Percentiles rank a stretch among this genome's conserved stretches.
phyloP scores from a whole-genome alignment of 35 echinoderm and acorn worm species.

The Apostichopus californicus region DNA sequence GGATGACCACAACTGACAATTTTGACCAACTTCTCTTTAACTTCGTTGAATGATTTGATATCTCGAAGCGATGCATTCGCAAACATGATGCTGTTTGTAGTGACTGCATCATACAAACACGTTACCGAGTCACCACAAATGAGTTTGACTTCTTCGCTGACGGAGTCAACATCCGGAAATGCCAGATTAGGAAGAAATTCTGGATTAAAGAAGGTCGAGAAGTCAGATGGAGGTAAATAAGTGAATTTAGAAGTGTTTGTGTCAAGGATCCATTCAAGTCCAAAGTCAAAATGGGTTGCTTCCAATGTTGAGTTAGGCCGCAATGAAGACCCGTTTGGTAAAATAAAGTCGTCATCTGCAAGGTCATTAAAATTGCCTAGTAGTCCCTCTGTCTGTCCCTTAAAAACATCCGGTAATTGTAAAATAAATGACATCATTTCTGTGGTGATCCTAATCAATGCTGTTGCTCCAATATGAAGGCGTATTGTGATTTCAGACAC shows the following conservation, averaged over 20 bases:
- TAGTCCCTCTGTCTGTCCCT: slow-evolving; percentile 54
- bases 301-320: slow-evolving; percentile 20
- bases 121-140: slow-evolving; percentile 48
- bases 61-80: slow-evolving; percentile 49
- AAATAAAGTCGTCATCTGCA: slow-evolving; percentile 60
- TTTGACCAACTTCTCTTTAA: slow-evolving; percentile 53
- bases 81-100: slow-evolving; percentile 44
- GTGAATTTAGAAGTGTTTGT: slow-evolving; percentile 60
- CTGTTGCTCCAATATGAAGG: slow-evolving; percentile 30
- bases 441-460: slow-evolving; percentile 28
- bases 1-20: slow-evolving; percentile 67
- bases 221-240: slow-evolving; percentile 63
- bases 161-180: slow-evolving; percentile 4
- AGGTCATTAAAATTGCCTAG: slow-evolving; percentile 72
- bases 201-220: slow-evolving; percentile 54
- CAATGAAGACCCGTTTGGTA: slow-evolving; percentile 54
- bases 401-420: slow-evolving; percentile 48
- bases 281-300: slow-evolving; percentile 61
- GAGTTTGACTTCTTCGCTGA: slow-evolving; percentile 52
- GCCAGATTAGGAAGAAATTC: slow-evolving; percentile 55
- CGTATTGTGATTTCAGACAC: slow-evolving; percentile 50
- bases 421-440: slow-evolving; percentile 67
- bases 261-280: slow-evolving; percentile 56
- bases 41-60: background rate
- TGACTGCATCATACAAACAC: slow-evolving; percentile 60